A percentile compares a stretch with the other conserved stretches of the same genome.
Conservation (phyloP, 2,113 vertebrate species). For the Zootoca vivipara region DNA sequence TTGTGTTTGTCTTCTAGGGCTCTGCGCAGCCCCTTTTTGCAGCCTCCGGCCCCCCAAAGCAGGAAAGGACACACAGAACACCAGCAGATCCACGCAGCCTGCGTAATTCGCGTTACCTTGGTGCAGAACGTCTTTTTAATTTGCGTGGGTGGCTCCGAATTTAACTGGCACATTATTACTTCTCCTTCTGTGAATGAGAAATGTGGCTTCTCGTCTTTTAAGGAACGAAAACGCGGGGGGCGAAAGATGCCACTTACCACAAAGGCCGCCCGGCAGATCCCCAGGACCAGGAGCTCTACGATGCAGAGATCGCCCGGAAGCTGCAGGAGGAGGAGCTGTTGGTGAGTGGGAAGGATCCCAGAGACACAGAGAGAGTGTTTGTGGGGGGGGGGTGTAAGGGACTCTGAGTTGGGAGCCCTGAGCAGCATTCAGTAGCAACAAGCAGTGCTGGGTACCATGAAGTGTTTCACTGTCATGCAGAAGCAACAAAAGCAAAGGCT, state of each 20-base stretch:
- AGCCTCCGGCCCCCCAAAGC: not conserved
- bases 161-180: not conserved
- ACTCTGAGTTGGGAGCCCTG: not conserved
- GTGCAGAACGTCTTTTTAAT: too few species aligned
- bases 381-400: not conserved
- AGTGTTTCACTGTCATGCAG: too few species aligned
- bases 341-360: constrained; percentile 71
- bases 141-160: too few species aligned
- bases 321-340: constrained; percentile 92
- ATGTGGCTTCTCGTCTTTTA: constrained; percentile 42
- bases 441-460: too few species aligned
- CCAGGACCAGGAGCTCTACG: constrained; percentile 83
- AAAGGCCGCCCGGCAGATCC: constrained; percentile 65
- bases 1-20: not conserved
- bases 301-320: constrained; percentile 91
- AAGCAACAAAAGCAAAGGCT: too few species aligned
- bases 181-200: not conserved
- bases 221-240: constrained; percentile 60
- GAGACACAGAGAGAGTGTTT: not conserved
- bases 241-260: constrained; percentile 75
- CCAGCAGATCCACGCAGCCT: accelerated
- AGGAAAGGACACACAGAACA: accelerated
- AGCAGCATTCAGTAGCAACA: too few species aligned
- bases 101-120: not conserved
- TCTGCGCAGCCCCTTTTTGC: too few species aligned